Evolutionary conservation across 2,888 invertebrate genomes (phyloP).

Genomic region (Drosophila helvetica): DNA sequence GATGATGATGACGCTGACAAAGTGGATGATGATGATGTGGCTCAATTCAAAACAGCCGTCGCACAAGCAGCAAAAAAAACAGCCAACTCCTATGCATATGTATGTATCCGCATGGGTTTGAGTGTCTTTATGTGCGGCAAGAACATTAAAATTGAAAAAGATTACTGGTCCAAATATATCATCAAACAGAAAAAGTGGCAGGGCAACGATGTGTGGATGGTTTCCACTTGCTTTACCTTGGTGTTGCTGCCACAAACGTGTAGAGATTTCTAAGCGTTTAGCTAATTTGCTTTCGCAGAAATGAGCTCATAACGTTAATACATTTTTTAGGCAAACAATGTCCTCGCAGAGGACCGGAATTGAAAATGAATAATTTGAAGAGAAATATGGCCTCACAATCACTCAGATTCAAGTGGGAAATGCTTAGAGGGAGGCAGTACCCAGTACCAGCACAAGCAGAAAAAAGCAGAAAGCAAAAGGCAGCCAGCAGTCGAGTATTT

Average conservation of each 20-base stretch:
- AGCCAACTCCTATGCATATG: constrained; percentile 27
- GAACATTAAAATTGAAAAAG: constrained; percentile 31
- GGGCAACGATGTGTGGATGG: constrained; percentile 18
- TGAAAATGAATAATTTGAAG: constrained; percentile 65
- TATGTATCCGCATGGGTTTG: not conserved
- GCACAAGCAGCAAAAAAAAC: constrained; percentile 34
- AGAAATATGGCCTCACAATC: constrained; percentile 38
- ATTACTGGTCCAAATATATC: constrained; percentile 31
- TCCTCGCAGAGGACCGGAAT: constrained; percentile 39
- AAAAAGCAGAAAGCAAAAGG: not conserved
- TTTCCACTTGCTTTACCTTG: constrained; percentile 34
- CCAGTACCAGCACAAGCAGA: constrained; percentile 7
- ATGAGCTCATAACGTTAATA: constrained; percentile 63
- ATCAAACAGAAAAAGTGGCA: constrained; percentile 5
- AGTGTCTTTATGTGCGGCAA: constrained; percentile 10
- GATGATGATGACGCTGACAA: constrained; percentile 47
- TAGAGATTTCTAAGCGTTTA: constrained; percentile 29
- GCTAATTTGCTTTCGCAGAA: constrained; percentile 28
- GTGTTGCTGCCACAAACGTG: constrained; percentile 8
- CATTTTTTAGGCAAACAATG: constrained; percentile 63
- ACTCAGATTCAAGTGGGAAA: constrained; percentile 25
- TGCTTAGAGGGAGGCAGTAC: constrained; percentile 49
- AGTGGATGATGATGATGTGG: constrained; percentile 65
- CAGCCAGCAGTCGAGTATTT: constrained; percentile 35
- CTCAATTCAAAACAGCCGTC: constrained; percentile 64